These are phyloP conservation scores for Ctenopoma kingsleyae DNA, from an alignment of 2,797 vertebrate genomes.

Conservation along the genomic window DNA sequence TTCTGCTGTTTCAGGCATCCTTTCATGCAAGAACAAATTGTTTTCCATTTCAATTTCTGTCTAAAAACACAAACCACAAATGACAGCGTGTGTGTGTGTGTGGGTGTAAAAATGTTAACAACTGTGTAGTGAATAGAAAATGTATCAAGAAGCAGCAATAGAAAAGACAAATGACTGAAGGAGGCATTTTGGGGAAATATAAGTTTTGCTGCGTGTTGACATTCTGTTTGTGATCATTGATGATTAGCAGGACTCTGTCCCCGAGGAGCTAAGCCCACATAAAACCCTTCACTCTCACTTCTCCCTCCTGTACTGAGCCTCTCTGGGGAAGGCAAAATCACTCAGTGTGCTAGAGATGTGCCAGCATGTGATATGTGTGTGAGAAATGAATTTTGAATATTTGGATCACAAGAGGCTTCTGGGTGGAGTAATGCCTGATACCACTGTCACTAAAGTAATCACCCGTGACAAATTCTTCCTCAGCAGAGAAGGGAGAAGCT, in stretches of 20 bases:
- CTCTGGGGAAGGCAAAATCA: constrained; percentile 57
- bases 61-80: constrained; percentile 39
- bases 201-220: constrained; percentile 47
- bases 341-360: constrained; percentile 53
- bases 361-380: constrained; percentile 47
- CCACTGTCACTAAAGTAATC: constrained; percentile 68
- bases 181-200: constrained; percentile 27
- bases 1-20: constrained; percentile 17
- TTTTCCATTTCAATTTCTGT: constrained; percentile 44
- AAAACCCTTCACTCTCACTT: constrained; percentile 51
- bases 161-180: constrained; percentile 16
- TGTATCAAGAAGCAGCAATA: constrained; percentile 17
- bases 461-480: constrained; percentile 63
- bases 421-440: constrained; percentile 67
- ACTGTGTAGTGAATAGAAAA: constrained; percentile 39
- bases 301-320: constrained; percentile 44
- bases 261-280: constrained; percentile 57
- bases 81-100: constrained; percentile 37
- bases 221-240: constrained; percentile 55
- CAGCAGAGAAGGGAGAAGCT: constrained; percentile 33
- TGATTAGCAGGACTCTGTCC: constrained; percentile 67
- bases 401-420: constrained; percentile 69
- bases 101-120: constrained; percentile 40
- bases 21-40: constrained; percentile 47
- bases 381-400: constrained; percentile 73